Conservation (phyloP, 2,888 invertebrate genomes). For the Apodemia zela region DNA sequence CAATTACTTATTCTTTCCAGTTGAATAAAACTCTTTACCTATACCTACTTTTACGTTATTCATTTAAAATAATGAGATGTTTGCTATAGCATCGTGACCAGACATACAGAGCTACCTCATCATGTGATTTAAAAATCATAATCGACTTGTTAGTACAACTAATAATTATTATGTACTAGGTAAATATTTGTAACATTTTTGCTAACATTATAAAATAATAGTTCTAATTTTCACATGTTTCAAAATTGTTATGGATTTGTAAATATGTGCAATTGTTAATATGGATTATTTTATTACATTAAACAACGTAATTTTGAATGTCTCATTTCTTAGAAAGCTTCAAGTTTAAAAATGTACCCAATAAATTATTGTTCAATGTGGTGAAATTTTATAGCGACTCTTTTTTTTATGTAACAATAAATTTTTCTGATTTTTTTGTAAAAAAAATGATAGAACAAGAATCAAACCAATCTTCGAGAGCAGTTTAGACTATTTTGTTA, state of each 20-base stretch:
- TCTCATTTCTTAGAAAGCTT: no score
- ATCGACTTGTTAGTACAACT: background rate
- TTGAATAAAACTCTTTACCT: background rate
- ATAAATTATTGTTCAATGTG: no score
- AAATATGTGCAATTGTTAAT: background rate
- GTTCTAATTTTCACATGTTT: background rate
- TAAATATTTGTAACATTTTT: background rate
- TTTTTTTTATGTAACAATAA: no score
- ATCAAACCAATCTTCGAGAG: no score
- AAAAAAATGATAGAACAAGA: no score
- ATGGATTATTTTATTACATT: no score
- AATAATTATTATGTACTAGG: background rate
- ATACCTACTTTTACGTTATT: background rate
- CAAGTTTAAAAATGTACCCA: no score
- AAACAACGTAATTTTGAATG: no score
- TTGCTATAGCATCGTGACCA: background rate
- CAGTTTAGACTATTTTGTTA: no score
- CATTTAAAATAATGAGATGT: background rate
- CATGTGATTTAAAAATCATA: slow-evolving; percentile 6
- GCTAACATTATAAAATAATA: background rate
- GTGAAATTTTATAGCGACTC: no score
- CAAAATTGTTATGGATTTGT: background rate
- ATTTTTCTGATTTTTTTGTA: no score
- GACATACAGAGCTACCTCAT: background rate
- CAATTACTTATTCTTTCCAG: background rate